Conservation (phyloP, 2,113 vertebrate genomes). For the Propithecus coquereli region DNA sequence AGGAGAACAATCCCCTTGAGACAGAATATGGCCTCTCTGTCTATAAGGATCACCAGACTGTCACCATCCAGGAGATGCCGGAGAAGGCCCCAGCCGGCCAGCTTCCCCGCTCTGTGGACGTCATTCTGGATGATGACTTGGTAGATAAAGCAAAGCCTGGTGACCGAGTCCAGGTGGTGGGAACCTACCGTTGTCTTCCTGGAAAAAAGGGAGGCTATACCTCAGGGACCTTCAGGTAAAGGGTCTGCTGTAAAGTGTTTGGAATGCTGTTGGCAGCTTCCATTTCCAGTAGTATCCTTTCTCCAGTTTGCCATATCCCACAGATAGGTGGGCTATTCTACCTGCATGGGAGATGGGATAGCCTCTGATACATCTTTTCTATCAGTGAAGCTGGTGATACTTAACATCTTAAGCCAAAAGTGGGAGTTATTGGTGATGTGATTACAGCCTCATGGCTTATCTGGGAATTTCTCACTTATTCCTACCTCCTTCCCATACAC, state of each 20-base stretch:
- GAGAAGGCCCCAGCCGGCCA: conserved; percentile 98
- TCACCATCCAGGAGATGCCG: conserved; percentile 99
- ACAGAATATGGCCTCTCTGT: conserved; percentile 95
- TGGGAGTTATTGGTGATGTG: not conserved
- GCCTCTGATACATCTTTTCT: not conserved
- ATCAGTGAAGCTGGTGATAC: not conserved
- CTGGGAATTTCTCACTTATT: not conserved
- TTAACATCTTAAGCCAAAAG: not conserved
- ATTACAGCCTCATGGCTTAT: not conserved
- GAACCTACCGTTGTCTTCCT: conserved; percentile 95
- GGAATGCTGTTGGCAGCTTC: not conserved
- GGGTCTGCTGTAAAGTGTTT: no score
- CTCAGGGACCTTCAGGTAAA: conserved; percentile 95
- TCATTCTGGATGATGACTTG: conserved; percentile 95
- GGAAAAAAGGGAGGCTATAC: conserved; percentile 97
- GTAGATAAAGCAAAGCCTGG: conserved; percentile 95
- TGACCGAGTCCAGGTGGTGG: conserved; percentile 93
- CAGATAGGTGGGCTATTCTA: not conserved
- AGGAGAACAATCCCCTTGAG: conserved; percentile 97
- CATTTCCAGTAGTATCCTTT: not conserved
- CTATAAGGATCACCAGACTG: conserved; percentile 97
- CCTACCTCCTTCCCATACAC: not conserved
- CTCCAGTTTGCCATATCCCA: not conserved
- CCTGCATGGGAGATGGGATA: not conserved
- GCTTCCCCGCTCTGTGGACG: conserved; percentile 95